phyloP scores from a whole-genome alignment of 2,797 vertebrate genomes.

The Sardinella longiceps region DNA sequence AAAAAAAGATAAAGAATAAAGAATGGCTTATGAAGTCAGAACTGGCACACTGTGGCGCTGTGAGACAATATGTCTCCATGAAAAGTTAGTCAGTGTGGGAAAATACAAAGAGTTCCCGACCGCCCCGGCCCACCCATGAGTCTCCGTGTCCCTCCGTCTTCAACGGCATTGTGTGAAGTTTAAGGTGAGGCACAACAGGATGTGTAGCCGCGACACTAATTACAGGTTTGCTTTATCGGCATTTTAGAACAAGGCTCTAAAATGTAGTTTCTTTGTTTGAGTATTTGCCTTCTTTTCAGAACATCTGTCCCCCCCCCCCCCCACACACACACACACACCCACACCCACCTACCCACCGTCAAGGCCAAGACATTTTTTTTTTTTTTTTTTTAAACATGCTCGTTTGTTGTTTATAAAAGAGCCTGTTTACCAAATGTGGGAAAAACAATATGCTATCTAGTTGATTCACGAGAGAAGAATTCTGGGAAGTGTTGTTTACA shows the following conservation, averaged over 20 bases:
- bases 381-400: neutral
- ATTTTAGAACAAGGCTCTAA: neutral
- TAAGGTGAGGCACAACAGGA: neutral
- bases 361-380: neutral
- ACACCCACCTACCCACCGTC: neutral
- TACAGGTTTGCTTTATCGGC: neutral
- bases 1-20: conserved; percentile 25
- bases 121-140: conserved; percentile 29
- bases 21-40: conserved; percentile 28
- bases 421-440: conserved; percentile 10
- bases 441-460: conserved; percentile 14
- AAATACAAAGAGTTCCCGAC: conserved; percentile 31
- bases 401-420: neutral
- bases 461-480: neutral
- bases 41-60: conserved; percentile 4
- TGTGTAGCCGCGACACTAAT: neutral
- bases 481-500: conserved; percentile 23
- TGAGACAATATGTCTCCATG: conserved; percentile 45
- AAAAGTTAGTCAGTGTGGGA: conserved; percentile 45
- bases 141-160: neutral
- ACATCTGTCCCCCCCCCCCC: neutral
- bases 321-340: too few species aligned
- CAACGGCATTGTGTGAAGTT: neutral
- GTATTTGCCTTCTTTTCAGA: neutral
- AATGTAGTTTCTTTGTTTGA: neutral